These are phyloP conservation scores for Nemapogon koenigi DNA, from an alignment of 2,888 invertebrate genomes.

Conservation along the genomic window DNA sequence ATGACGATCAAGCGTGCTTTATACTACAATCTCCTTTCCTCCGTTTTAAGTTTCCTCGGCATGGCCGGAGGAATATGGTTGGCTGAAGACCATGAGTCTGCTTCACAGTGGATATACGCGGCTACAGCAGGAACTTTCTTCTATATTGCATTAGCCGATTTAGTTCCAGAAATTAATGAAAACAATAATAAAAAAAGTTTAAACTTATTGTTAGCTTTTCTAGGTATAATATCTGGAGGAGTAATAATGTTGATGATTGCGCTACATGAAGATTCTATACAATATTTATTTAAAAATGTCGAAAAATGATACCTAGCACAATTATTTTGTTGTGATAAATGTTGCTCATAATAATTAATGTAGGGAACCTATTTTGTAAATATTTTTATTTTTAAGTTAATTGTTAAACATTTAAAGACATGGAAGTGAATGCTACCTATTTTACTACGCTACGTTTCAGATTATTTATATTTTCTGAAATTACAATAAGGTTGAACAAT, in stretches of 20 bases:
- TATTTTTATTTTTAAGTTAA: no score
- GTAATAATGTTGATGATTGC: constrained; percentile 78
- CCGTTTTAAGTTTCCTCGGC: constrained; percentile 77
- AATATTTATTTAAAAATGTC: constrained; percentile 51
- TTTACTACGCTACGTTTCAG: no score
- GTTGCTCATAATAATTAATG: constrained; percentile 26
- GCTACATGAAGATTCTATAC: constrained; percentile 69
- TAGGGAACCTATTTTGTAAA: no score
- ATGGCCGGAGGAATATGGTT: constrained; percentile 75
- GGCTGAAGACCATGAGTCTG: constrained; percentile 72
- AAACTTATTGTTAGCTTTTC: constrained; percentile 66
- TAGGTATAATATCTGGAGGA: constrained; percentile 72
- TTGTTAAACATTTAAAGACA: no score
- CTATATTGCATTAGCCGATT: constrained; percentile 80
- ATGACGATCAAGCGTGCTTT: constrained; percentile 75
- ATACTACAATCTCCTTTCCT: constrained; percentile 76
- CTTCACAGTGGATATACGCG: constrained; percentile 80
- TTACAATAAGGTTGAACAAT: no score
- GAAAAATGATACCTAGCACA: constrained; percentile 41
- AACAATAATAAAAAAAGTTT: constrained; percentile 58
- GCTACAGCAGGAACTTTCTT: constrained; percentile 82
- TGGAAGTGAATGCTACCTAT: no score
- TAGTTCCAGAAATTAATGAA: constrained; percentile 71
- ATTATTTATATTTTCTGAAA: no score
- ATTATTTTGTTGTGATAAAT: constrained; percentile 24